These are phyloP conservation scores for Aelia acuminata DNA, from an alignment of 2,888 invertebrate species.

Conservation along the genomic window DNA sequence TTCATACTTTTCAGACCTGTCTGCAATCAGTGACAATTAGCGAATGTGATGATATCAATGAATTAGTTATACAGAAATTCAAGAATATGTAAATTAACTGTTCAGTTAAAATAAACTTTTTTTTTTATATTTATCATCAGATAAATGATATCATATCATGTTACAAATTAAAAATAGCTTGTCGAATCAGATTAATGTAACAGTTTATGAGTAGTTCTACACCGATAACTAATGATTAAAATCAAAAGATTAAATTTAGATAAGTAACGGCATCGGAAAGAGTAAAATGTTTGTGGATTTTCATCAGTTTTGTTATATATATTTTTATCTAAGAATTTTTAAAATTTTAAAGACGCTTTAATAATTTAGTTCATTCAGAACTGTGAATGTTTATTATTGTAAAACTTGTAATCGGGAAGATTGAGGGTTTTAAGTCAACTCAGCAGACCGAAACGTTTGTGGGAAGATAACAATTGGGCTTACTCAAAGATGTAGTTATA, in stretches of 20 bases:
- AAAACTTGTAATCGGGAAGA: background rate
- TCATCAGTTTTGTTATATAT: no score
- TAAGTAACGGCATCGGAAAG: no score
- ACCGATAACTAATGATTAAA: background rate
- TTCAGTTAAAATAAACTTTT: no score
- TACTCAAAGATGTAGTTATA: background rate
- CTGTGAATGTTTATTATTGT: background rate
- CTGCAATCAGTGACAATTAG: no score
- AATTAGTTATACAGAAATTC: no score
- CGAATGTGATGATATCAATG: no score
- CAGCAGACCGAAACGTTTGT: background rate
- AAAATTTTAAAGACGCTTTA: background rate
- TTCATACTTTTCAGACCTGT: no score
- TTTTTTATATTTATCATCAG: background rate
- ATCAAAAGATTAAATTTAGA: background rate
- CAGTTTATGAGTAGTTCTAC: background rate
- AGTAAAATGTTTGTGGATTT: no score
- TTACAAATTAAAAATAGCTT: background rate
- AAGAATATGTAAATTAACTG: no score
- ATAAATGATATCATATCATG: background rate
- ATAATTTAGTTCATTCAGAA: background rate
- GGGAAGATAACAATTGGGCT: slow-evolving; percentile 1
- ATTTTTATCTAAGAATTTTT: no score
- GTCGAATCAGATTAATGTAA: background rate
- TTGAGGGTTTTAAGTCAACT: background rate